A percentile compares a stretch with the other conserved stretches of the same genome.
Evolutionary conservation across 2,113 vertebrate species (phyloP).

Genomic region (Mormyrus lacerda): DNA sequence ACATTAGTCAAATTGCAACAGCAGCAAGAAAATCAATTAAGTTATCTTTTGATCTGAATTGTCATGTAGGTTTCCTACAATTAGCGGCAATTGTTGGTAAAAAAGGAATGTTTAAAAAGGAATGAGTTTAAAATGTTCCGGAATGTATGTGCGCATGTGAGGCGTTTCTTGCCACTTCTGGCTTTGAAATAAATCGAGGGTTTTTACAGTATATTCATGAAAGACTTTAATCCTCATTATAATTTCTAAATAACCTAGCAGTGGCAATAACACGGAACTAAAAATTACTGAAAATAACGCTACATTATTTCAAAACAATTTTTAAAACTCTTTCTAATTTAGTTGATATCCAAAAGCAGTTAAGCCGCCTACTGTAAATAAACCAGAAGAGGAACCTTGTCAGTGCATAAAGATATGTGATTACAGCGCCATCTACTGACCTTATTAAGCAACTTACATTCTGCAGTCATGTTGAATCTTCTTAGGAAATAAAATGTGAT

Average conservation of each 20-base stretch:
- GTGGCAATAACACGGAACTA: neutral
- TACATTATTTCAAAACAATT: neutral
- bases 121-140: neutral
- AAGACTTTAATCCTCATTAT: neutral
- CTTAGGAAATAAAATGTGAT: neutral
- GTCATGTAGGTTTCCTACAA: neutral
- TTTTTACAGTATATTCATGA: neutral
- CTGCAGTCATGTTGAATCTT: neutral
- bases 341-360: neutral
- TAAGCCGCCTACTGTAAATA: neutral
- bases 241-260: neutral
- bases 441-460: neutral
- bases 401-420: neutral
- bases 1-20: neutral
- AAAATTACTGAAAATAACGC: neutral
- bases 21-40: neutral
- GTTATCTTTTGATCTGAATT: neutral
- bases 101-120: neutral
- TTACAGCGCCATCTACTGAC: neutral
- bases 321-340: neutral
- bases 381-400: neutral
- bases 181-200: neutral
- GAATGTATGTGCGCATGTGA: neutral
- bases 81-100: neutral
- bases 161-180: neutral